Percentiles rank a stretch among this genome's conserved stretches.
Evolutionary conservation across 2,113 vertebrate species (phyloP).

Genomic region (Melozone crissalis): DNA sequence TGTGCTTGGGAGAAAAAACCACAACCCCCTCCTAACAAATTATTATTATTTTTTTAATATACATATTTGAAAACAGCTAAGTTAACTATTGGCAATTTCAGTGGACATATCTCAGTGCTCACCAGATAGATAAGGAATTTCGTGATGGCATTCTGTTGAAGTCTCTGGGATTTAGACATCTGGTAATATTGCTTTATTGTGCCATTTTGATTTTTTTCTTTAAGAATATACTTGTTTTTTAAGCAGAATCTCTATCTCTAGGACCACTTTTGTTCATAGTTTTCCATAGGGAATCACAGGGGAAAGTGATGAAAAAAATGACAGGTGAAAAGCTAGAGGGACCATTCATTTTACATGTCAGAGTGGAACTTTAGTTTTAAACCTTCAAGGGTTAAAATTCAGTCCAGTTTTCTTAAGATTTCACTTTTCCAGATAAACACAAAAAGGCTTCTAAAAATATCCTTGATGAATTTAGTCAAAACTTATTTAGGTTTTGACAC

Average conservation of each 20-base stretch:
- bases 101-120: background rate
- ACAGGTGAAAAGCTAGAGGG: background rate
- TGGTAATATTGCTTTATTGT: background rate
- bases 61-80: background rate
- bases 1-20: background rate
- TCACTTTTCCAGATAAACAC: background rate
- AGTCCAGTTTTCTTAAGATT: background rate
- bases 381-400: background rate
- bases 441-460: background rate
- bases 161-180: background rate
- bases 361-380: background rate
- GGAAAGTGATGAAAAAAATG: background rate
- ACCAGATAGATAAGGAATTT: background rate
- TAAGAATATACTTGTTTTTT: background rate
- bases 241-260: background rate
- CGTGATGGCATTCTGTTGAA: background rate
- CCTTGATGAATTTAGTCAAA: background rate
- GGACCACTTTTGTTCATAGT: background rate
- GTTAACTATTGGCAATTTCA: background rate
- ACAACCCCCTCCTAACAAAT: rapidly evolving
- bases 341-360: background rate
- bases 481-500: background rate
- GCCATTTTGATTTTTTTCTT: background rate
- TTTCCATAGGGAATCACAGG: background rate
- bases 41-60: background rate